A percentile compares a stretch with the other conserved stretches of the same genome.
These are phyloP conservation scores for Catocala nupta DNA, from an alignment of 2,888 invertebrate species.

Conservation along the genomic window DNA sequence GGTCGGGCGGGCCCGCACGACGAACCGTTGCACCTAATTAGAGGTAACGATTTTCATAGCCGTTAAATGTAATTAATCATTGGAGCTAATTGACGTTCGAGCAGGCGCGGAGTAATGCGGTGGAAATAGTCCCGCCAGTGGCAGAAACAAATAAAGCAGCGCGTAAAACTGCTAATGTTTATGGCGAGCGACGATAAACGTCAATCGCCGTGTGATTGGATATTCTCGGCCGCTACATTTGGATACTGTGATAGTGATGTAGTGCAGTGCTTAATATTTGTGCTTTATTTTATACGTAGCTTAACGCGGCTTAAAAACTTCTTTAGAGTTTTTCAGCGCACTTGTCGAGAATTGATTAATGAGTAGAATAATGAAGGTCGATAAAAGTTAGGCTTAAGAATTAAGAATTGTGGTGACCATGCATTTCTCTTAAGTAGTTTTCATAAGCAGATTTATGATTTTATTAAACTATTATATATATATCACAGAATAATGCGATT, in stretches of 20 bases:
- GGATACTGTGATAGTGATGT: conserved; percentile 37
- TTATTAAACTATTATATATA: background rate
- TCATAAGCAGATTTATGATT: background rate
- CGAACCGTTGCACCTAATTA: conserved; percentile 32
- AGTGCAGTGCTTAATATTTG: too few relatives aligned
- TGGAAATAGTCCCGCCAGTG: conserved; percentile 18
- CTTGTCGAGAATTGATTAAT: conserved; percentile 22
- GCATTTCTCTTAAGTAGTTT: background rate
- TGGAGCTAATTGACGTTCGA: conserved; percentile 43
- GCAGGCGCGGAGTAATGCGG: conserved; percentile 3
- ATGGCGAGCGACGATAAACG: conserved; percentile 57
- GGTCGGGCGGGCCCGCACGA: conserved; percentile 4
- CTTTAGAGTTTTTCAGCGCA: background rate
- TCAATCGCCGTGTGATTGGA: conserved; percentile 57
- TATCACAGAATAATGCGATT: background rate
- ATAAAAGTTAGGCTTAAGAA: conserved; percentile 19
- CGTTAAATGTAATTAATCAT: conserved; percentile 51
- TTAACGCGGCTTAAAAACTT: background rate
- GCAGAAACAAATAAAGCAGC: conserved; percentile 47
- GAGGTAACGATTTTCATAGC: conserved; percentile 35
- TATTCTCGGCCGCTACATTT: conserved; percentile 40
- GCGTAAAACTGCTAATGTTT: conserved; percentile 53
- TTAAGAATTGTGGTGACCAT: conserved; percentile 4
- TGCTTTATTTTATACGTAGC: too few relatives aligned
- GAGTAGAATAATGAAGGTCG: conserved; percentile 4